Evolutionary conservation across 1,140 invertebrate species (phyloP), one percentile per base, ranked within the genome.

Genomic region (Diploscapter pachys): DNA sequence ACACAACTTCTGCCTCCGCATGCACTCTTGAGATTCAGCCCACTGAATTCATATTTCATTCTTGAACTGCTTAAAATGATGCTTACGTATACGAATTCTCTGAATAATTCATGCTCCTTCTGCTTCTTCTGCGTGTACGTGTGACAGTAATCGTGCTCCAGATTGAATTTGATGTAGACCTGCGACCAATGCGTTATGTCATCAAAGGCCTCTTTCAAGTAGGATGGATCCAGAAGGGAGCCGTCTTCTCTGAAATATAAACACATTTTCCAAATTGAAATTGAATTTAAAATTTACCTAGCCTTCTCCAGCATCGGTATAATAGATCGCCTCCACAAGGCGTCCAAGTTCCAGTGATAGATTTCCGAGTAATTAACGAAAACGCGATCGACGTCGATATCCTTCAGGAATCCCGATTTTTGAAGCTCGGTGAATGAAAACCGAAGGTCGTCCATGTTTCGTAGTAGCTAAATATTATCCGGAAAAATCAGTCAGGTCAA

Each of bases 41-140:
- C 93, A 95, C 89, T 93, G 83, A 54, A 86, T 86, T 71, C 63
- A 73, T 48, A 51, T 8, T 57, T 3, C 70, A 13, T 9, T 57
- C 4, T 57, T 11, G 31, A 13, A 49, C 4, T 9, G 31, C 11
- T 11, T 2, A 52, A 76, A 90, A 31, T 31, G 31, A 31, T 31
- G 31, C 31, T 88, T 87, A 92, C 91, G 81, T 89, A 91, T 77
- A 95, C 89, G 87, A 95, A 95, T 50, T 91, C 91, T 69, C 92
- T 92, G 87, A 95, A 95, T 50, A 93, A 86, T 82, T 94, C 91
- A 85, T 92, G 93, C 81, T 93, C 92, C 63, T 91, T 90, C 81
- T 91, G 89, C 80, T 91, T 91, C 80, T 93, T 91, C 80, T 92
- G 90, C 82, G 93, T 92, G 86, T 95, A 94, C 75, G 92, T 91